Base-by-base conservation (phyloP, 2,888 invertebrate genomes). In the Melinopterus prodromus region DNA sequence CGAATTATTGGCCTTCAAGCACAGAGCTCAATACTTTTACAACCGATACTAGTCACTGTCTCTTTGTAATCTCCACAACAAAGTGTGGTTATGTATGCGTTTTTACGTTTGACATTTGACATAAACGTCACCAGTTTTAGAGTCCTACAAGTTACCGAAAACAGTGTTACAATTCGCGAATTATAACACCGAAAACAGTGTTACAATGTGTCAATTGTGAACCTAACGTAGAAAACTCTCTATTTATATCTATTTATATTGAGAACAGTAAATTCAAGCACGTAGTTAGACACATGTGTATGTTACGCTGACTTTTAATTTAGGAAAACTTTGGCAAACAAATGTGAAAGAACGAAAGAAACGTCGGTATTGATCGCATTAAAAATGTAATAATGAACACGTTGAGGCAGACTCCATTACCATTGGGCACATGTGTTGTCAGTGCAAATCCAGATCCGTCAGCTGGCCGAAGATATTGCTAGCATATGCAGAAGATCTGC, bases 381-480 rank as follows among this genome's bases (percentile, higher is more conserved):
- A 84, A 84, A 84, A 84, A 84, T 84, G 83, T 84, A 84, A 84
- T 84, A 85, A 85, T 84, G 84, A 85, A 84, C 84, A 84, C 83
- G 83, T 83, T 81, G 80, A 82, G 82, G 81, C 83, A 81, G 83
- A 81, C 83, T 82, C 83, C 83, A 84, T 84, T 83, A 83, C 85
- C 83, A 84, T 84, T 84, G 84, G 84, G 81, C 83, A 83, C 85
- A 85, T 82, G 82, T 85, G 84, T 80, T 82, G 84, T 82, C 83
- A 82, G 83, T 84, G 84, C 84, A 84, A 83, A 84, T 84, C 83
- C 82, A 81, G 81, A 83, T 83, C 83, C 85, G 85, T 84, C 85
- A 84, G 84, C 84, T 84, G 84, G 83, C 79, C 82, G 80, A 80
- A 83, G 84, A 85, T 85, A 84, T 84, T 84, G 84, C 84, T 84